Evolutionary conservation across 2,888 invertebrate species (phyloP).

Genomic region (Aphodius granarius): DNA sequence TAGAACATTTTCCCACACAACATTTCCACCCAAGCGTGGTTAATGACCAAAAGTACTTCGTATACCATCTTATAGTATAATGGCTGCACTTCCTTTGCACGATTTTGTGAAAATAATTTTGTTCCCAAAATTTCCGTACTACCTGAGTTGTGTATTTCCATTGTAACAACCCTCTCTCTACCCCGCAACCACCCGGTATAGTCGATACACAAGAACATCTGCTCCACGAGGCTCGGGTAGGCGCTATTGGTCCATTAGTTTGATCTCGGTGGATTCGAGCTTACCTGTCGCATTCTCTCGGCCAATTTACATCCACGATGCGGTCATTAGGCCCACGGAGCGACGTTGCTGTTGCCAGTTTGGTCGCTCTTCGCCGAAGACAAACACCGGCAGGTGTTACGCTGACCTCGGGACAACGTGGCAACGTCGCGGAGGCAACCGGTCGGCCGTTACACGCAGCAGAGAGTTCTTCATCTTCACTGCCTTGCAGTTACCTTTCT

Average conservation of each 20-base stretch:
- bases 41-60: not conserved
- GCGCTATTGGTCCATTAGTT: constrained; percentile 1
- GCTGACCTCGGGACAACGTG: constrained; percentile 25
- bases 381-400: constrained; percentile 28
- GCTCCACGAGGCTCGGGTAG: not conserved
- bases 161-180: not conserved
- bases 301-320: constrained; percentile 4
- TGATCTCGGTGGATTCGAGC: not conserved
- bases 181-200: not conserved
- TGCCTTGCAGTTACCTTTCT: not conserved
- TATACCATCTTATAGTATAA: not conserved
- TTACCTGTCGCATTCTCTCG: not conserved
- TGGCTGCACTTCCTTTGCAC: not conserved
- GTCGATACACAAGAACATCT: not conserved
- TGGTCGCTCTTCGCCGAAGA: constrained; percentile 20
- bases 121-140: not conserved
- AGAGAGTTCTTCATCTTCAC: constrained; percentile 1
- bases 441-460: constrained; percentile 1
- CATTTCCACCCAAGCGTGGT: not conserved
- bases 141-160: not conserved
- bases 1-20: not conserved
- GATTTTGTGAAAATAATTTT: not conserved
- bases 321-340: constrained; percentile 3
- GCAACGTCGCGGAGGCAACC: constrained; percentile 23
- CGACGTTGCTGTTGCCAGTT: constrained; percentile 10